Percentiles rank a stretch among this genome's conserved stretches.
phyloP scores from a whole-genome alignment of 2,113 vertebrate species.

The Anarhynchus alexandrinus region DNA sequence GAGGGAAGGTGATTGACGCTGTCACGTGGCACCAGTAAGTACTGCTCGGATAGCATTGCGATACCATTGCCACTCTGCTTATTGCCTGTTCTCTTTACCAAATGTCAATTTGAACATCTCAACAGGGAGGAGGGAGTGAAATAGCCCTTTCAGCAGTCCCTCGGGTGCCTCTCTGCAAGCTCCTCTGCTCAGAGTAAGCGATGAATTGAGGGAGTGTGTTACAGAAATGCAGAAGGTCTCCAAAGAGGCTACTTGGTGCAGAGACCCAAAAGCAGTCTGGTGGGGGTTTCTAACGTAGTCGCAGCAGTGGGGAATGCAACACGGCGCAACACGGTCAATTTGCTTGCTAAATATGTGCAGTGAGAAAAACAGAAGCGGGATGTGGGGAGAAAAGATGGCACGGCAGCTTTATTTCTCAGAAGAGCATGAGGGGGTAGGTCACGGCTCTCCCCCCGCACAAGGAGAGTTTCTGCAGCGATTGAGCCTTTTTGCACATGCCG shows the following conservation, averaged over 20 bases:
- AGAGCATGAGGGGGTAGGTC: fast-evolving
- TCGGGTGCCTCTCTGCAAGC: fast-evolving
- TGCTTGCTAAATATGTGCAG: not conserved
- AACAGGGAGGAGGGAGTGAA: not conserved
- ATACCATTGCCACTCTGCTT: not conserved
- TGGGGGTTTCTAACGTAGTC: fast-evolving
- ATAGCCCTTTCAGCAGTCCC: fast-evolving
- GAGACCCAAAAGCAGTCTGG: not conserved
- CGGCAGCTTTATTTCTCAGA: not conserved
- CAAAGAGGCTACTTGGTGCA: not conserved
- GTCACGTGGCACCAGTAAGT: constrained; percentile 98
- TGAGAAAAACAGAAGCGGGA: not conserved
- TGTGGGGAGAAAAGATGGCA: not conserved
- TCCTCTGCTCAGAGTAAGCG: not conserved
- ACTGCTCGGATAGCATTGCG: constrained; percentile 12
- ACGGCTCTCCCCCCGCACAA: fast-evolving
- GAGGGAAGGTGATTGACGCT: constrained; percentile 80
- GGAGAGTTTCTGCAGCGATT: not conserved
- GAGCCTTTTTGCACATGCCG: fast-evolving
- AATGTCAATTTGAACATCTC: not conserved
- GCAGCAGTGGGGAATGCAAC: not conserved
- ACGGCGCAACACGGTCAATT: fast-evolving
- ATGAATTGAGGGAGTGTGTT: fast-evolving
- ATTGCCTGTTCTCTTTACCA: not conserved
- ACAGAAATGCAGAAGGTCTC: not conserved